phyloP scores from a whole-genome alignment of 1,140 invertebrate genomes.

The Polypedilum pembai region DNA sequence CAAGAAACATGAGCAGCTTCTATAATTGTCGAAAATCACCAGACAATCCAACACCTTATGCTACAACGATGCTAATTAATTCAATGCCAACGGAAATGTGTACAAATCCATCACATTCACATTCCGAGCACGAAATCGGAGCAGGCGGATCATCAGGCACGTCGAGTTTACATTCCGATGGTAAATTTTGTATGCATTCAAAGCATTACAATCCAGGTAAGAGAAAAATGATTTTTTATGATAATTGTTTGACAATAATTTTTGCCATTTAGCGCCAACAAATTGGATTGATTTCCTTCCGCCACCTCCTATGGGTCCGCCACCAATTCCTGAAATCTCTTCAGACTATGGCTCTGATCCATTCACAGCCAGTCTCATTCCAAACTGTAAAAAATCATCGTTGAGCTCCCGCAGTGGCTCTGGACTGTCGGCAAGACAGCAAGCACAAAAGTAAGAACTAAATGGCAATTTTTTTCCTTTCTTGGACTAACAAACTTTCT shows the following conservation, averaged over 20 bases:
- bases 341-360: slow-evolving; percentile 6
- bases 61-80: slow-evolving; percentile 64
- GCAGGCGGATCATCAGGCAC: slow-evolving; percentile 47
- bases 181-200: slow-evolving; percentile 31
- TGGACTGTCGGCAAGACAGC: slow-evolving; percentile 40
- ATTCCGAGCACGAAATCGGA: slow-evolving; percentile 46
- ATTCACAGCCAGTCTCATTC: not conserved
- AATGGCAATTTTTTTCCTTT: not conserved
- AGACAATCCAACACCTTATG: slow-evolving; percentile 71
- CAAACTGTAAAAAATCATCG: slow-evolving; percentile 22
- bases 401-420: slow-evolving; percentile 36
- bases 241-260: too few relatives aligned
- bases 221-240: slow-evolving; percentile 42
- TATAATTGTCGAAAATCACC: slow-evolving; percentile 59
- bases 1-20: slow-evolving; percentile 65
- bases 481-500: too few relatives aligned
- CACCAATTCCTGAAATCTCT: slow-evolving; percentile 46
- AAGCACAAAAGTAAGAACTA: slow-evolving; percentile 40
- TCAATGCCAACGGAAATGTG: slow-evolving; percentile 45
- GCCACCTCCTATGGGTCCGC: slow-evolving; percentile 71
- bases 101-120: slow-evolving; percentile 46
- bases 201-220: slow-evolving; percentile 44
- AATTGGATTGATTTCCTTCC: slow-evolving; percentile 73
- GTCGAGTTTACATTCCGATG: slow-evolving; percentile 45
- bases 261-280: slow-evolving; percentile 46